phyloP scores from a whole-genome alignment of 2,113 vertebrate species.

The Ginglymostoma cirratum region DNA sequence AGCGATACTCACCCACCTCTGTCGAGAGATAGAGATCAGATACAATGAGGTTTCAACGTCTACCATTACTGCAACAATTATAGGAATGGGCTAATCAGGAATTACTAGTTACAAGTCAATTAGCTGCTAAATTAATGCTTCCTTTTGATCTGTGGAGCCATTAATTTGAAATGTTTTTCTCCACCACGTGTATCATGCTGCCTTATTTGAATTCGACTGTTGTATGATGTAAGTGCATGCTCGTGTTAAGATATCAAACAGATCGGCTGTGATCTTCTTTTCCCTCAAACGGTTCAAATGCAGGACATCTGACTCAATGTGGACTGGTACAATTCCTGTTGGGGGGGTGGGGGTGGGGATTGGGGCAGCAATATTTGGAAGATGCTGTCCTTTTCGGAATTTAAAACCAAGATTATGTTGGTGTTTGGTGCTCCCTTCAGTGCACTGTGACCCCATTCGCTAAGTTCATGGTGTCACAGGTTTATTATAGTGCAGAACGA shows the following conservation, averaged over 20 bases:
- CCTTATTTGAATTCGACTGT: background rate
- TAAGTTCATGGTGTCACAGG: too few relatives aligned
- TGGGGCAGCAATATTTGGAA: background rate
- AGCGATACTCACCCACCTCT: background rate
- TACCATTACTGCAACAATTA: slow-evolving; percentile 13
- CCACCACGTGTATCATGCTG: background rate
- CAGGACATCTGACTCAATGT: background rate
- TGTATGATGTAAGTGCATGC: background rate
- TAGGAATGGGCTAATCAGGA: slow-evolving; percentile 29
- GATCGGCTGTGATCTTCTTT: background rate
- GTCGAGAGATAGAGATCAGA: background rate
- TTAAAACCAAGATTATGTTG: background rate
- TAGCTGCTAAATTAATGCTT: slow-evolving; percentile 27
- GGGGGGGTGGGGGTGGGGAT: background rate
- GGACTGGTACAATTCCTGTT: background rate
- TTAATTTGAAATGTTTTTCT: background rate
- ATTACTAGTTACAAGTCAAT: slow-evolving; percentile 18
- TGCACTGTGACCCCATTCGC: background rate
- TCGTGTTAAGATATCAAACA: background rate
- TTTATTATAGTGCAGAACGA: too few relatives aligned
- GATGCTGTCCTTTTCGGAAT: background rate
- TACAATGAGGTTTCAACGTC: slow-evolving; percentile 11
- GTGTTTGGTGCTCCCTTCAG: background rate
- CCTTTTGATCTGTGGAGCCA: background rate
- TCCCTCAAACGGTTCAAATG: too few relatives aligned